These are phyloP conservation scores for Leucoraja erinaceus DNA, from an alignment of 2,113 vertebrate genomes.

Conservation along the genomic window DNA sequence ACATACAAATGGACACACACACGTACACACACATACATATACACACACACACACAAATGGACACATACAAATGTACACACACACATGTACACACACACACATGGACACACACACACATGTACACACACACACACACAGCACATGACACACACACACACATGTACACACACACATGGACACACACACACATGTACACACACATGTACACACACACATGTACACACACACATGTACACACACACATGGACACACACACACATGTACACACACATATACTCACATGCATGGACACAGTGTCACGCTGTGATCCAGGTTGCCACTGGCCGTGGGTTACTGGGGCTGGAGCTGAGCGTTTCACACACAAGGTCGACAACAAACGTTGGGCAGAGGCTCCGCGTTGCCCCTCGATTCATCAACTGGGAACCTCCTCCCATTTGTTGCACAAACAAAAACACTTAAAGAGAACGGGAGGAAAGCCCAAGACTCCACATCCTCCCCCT, in stretches of 20 bases:
- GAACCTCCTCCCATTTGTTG: not conserved
- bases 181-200: not conserved
- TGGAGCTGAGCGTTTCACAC: no score
- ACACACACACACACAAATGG: not conserved
- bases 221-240: no score
- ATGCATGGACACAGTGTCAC: no score
- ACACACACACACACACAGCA: no score
- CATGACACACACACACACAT: no score
- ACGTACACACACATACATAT: not conserved
- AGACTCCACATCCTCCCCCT: not conserved
- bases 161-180: not conserved
- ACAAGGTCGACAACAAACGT: not conserved
- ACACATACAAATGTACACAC: not conserved
- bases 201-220: not conserved
- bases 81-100: not conserved
- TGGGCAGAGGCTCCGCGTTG: not conserved
- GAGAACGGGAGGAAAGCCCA: not conserved
- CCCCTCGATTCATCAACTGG: not conserved
- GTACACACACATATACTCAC: no score
- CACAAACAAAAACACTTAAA: not conserved
- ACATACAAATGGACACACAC: not conserved
- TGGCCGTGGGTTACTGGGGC: no score
- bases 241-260: no score
- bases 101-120: no score
- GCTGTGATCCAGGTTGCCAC: no score